Evolutionary conservation across 2,888 invertebrate species (phyloP).

Genomic region (Boloria selene): DNA sequence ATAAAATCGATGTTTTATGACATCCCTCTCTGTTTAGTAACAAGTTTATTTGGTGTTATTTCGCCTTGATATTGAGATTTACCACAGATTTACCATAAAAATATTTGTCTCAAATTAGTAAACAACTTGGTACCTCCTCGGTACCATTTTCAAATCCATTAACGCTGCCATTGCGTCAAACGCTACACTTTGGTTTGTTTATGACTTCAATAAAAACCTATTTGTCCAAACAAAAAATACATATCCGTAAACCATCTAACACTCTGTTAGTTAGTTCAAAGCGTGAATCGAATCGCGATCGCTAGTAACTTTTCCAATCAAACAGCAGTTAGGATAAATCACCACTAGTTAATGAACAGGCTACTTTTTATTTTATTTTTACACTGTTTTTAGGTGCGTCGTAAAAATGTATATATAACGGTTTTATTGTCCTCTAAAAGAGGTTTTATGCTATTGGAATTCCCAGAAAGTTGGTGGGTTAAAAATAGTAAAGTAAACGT

Average conservation of each 20-base stretch:
- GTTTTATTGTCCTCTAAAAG: slow-evolving; percentile 73
- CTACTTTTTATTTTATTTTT: slow-evolving; percentile 25
- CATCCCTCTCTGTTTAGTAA: not conserved
- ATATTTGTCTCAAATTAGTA: no score
- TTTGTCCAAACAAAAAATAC: slow-evolving; percentile 21
- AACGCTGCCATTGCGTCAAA: not conserved
- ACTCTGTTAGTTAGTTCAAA: slow-evolving; percentile 33
- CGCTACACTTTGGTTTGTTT: not conserved
- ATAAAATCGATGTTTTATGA: slow-evolving; percentile 13
- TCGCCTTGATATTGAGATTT: no score
- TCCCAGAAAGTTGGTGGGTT: slow-evolving; percentile 47
- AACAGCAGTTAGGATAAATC: slow-evolving; percentile 43
- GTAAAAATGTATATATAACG: slow-evolving; percentile 65
- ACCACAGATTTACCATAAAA: no score
- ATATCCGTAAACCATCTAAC: slow-evolving; percentile 30
- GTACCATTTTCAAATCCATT: not conserved
- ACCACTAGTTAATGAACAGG: slow-evolving; percentile 38
- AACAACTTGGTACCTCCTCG: not conserved
- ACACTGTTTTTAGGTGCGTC: slow-evolving; percentile 47
- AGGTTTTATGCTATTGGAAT: slow-evolving; percentile 50
- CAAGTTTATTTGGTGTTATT: not conserved
- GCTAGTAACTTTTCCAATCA: slow-evolving; percentile 36
- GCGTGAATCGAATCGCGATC: slow-evolving; percentile 36
- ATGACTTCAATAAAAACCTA: slow-evolving; percentile 20
- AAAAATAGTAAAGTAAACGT: slow-evolving; percentile 31